These are phyloP conservation scores for Pandemis cinnamomeana DNA, from an alignment of 2,888 invertebrate species.

Conservation along the genomic window DNA sequence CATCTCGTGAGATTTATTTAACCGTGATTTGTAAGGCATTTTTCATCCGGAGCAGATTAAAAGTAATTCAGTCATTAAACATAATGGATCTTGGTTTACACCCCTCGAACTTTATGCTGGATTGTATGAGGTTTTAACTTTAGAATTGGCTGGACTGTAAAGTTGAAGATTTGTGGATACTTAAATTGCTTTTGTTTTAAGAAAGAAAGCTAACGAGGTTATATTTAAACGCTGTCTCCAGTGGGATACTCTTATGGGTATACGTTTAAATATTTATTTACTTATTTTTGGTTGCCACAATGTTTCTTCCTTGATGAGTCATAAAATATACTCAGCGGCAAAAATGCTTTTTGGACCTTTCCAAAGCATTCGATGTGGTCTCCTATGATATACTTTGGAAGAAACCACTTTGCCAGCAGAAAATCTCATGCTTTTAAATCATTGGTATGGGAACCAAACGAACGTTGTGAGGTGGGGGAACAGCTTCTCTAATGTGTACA, in stretches of 20 bases:
- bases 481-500: no score
- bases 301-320: not conserved
- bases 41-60: conserved; percentile 69
- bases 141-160: conserved; percentile 49
- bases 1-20: conserved; percentile 76
- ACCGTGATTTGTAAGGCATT: conserved; percentile 73
- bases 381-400: no score
- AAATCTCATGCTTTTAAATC: no score
- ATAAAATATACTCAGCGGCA: not conserved
- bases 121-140: conserved; percentile 54
- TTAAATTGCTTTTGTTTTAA: conserved; percentile 40
- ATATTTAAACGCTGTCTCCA: conserved; percentile 18
- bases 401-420: no score
- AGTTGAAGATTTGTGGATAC: conserved; percentile 38
- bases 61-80: conserved; percentile 74
- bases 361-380: no score
- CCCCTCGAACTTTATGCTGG: conserved; percentile 63
- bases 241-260: not conserved
- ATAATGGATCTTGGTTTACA: conserved; percentile 67
- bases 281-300: not conserved
- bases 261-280: not conserved
- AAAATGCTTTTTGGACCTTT: no score
- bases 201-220: conserved; percentile 29
- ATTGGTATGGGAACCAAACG: no score
- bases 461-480: no score